These are phyloP conservation scores for Philereme transversata DNA, from an alignment of 2,888 invertebrate species.

Conservation along the genomic window DNA sequence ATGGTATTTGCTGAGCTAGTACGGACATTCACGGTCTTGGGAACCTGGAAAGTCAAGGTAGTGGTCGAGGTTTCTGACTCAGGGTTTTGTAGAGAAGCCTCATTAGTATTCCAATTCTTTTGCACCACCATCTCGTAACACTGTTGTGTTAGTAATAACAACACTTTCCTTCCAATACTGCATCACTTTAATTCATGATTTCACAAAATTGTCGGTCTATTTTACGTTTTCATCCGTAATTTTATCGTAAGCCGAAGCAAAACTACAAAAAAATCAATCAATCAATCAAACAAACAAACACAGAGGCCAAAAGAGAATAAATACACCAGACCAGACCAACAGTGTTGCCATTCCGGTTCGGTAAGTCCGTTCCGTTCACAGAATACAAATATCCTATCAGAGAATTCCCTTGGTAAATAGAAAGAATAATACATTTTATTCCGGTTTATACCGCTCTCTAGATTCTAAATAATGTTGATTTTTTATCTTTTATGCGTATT, in stretches of 20 bases:
- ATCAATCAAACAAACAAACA: background rate
- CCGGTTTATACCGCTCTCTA: too few species aligned
- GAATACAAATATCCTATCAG: too few species aligned
- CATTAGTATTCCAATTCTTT: slow-evolving; percentile 70
- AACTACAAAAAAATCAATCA: background rate
- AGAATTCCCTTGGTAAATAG: too few species aligned
- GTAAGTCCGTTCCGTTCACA: too few species aligned
- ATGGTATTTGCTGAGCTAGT: slow-evolving; percentile 57
- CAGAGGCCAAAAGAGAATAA: too few species aligned
- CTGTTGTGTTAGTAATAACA: slow-evolving; percentile 32
- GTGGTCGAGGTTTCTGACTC: slow-evolving; percentile 54
- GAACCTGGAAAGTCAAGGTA: slow-evolving; percentile 72
- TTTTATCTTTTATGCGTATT: too few species aligned
- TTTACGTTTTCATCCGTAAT: background rate
- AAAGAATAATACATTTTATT: too few species aligned
- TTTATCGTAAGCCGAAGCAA: background rate
- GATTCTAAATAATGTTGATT: too few species aligned
- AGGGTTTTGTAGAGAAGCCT: slow-evolving; percentile 60
- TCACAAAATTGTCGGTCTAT: background rate
- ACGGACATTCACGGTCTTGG: slow-evolving; percentile 62
- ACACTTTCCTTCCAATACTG: slow-evolving; percentile 34
- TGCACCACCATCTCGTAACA: slow-evolving; percentile 76
- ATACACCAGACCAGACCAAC: too few species aligned
- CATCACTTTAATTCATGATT: slow-evolving; percentile 38
- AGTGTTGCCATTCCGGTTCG: too few species aligned